Evolutionary conservation across 64 coral and sea anemone genomes (phyloP), one percentile per base, ranked within the genome.

Genomic region (Montipora cactus): DNA sequence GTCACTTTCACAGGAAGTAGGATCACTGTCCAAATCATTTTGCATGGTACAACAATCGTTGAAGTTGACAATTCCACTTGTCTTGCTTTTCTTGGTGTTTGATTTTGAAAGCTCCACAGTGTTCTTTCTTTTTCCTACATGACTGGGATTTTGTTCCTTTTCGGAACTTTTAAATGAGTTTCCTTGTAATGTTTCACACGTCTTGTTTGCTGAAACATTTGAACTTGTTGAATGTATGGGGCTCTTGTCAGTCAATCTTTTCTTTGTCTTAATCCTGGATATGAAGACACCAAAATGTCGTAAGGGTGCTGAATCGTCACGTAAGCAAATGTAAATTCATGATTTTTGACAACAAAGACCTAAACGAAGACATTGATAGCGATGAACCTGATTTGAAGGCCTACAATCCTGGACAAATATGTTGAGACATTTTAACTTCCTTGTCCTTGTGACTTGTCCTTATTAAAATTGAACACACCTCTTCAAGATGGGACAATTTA

Each of bases 1-100:
- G 25, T 23, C 22, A 15, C 74, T 76, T 25, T 76, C 74, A 46
- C 37, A 76, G 25, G 74, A 76, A 76, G 10, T 45, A 10, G 74
- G 45, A 44, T 44, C 25, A 76, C 37, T 44, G 12, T 4, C 1
- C 9, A 76, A 44, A 44, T 10, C 74, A 76, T 76, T 46, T 76
- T 76, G 23, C 3, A 46, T 5, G 9, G 11, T 44, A 14, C 13
- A 45, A 76, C 8, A 6, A 14, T 44, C 13, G 49, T 23, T 71
- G 4, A 21, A 2, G 5, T 23, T 71, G 5, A 20, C 13, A 37
- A 44, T 46, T 3, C 21, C 18, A 70, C 5, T 70, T 44, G 62
- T 70, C 46, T 86, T 71, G 19, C 82, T 71, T 72, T 71, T 86
- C 8, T 86, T 86, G 6, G 47, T 18, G 50, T 22, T 49, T 11